Conservation (phyloP, 2,797 vertebrate genomes). For the Galagoides demidoff region DNA sequence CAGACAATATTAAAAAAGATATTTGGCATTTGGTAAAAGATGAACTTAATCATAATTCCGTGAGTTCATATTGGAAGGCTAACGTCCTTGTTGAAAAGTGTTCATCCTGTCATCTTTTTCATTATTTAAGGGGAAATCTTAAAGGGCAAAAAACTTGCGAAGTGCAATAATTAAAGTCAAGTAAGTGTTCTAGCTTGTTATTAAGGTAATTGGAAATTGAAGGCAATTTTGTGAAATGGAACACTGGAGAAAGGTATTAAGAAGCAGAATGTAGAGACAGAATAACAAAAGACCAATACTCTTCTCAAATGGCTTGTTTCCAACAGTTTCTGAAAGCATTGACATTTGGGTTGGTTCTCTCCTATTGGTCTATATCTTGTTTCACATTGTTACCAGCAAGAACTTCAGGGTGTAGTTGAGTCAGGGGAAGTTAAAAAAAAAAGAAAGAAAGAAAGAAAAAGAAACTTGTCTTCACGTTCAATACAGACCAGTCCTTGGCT, state of each 20-base stretch:
- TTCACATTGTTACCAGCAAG: neutral
- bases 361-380: neutral
- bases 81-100: neutral
- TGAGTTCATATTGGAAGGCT: slow-evolving; percentile 29
- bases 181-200: slow-evolving; percentile 29
- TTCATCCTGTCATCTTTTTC: slow-evolving; percentile 29
- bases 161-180: slow-evolving; percentile 63
- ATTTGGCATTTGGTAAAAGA: slow-evolving; percentile 63
- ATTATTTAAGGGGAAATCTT: slow-evolving; percentile 49
- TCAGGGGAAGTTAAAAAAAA: neutral
- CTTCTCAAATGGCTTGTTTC: neutral
- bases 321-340: neutral
- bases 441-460: neutral
- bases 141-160: slow-evolving; percentile 47
- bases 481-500: slow-evolving; percentile 35
- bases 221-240: slow-evolving; percentile 1
- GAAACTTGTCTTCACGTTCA: neutral
- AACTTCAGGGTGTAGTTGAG: fast-evolving
- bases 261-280: neutral
- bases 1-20: slow-evolving; percentile 37
- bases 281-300: neutral
- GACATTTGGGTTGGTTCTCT: neutral
- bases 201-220: slow-evolving; percentile 11
- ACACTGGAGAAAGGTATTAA: neutral
- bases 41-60: slow-evolving; percentile 46